Percentiles rank a stretch among this genome's conserved stretches.
phyloP scores from a whole-genome alignment of 1,140 invertebrate species.

The Macrobrachium nipponense region DNA sequence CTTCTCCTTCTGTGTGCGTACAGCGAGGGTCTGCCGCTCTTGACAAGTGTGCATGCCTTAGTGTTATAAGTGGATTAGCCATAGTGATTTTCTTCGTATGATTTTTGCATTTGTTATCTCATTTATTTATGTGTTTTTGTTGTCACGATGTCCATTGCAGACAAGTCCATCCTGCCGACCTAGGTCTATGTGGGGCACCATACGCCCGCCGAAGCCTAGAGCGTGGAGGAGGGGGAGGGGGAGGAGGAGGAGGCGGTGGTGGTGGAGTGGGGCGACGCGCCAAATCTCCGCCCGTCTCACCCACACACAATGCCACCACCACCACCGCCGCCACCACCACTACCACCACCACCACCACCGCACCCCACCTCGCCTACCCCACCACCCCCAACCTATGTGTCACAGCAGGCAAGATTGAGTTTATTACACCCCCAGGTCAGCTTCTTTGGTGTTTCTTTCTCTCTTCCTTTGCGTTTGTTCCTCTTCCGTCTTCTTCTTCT shows the following conservation, averaged over 20 bases:
- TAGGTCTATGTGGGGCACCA: slow-evolving; percentile 28
- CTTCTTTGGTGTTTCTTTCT: background rate
- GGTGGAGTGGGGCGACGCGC: slow-evolving; percentile 13
- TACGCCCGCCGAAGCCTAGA: slow-evolving; percentile 56
- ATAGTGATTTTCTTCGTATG: too few species aligned
- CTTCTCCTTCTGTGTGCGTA: too few species aligned
- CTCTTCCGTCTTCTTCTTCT: too few species aligned
- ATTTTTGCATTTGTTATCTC: background rate
- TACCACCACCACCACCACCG: slow-evolving; percentile 4
- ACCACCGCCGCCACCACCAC: slow-evolving; percentile 5
- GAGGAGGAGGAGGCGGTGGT: background rate
- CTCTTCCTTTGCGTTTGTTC: background rate
- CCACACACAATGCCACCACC: slow-evolving; percentile 23
- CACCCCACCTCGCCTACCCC: slow-evolving; percentile 52
- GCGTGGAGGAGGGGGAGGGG: background rate
- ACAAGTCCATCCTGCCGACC: slow-evolving; percentile 56
- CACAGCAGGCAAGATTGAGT: slow-evolving; percentile 55
- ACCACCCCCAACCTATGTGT: slow-evolving; percentile 56
- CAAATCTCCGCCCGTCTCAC: slow-evolving; percentile 12
- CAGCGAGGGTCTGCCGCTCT: too few species aligned
- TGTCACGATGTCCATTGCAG: slow-evolving; percentile 36
- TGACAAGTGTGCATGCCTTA: too few species aligned
- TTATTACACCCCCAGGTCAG: slow-evolving; percentile 60
- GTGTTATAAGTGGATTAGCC: too few species aligned
- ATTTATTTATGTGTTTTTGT: background rate